These are phyloP conservation scores for Takifugu ocellatus DNA, from an alignment of 2,797 vertebrate species.

Conservation along the genomic window DNA sequence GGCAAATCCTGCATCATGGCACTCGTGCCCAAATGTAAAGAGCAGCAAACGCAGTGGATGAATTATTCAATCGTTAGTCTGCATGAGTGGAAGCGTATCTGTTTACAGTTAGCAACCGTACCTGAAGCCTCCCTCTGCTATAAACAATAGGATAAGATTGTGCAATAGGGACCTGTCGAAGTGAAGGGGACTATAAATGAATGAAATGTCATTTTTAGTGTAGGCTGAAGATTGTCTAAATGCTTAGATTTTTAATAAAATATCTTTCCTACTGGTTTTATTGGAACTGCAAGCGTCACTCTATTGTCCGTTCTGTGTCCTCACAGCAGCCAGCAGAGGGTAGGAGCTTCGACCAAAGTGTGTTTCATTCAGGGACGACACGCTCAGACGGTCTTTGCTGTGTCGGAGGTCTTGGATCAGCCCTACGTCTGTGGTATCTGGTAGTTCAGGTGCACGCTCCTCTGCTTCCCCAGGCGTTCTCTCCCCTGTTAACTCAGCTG, in stretches of 20 bases:
- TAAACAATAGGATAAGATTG: slow-evolving; percentile 43
- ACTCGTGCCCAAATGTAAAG: slow-evolving; percentile 29
- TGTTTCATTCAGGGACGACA: slow-evolving; percentile 56
- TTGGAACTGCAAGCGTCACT: background rate
- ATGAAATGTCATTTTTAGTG: background rate
- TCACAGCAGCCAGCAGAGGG: slow-evolving; percentile 51
- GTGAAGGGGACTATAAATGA: background rate
- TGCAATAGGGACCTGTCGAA: slow-evolving; percentile 17
- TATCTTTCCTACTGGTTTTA: background rate
- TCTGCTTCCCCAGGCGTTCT: slow-evolving; percentile 9
- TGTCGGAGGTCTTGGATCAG: slow-evolving; percentile 50
- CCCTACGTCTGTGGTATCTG: slow-evolving; percentile 20
- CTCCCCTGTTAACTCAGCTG: background rate
- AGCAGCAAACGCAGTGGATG: slow-evolving; percentile 51
- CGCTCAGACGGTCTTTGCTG: slow-evolving; percentile 56
- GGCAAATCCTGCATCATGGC: slow-evolving; percentile 13
- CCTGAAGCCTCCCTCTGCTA: slow-evolving; percentile 46
- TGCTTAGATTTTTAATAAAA: background rate
- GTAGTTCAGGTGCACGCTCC: slow-evolving; percentile 16
- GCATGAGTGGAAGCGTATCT: slow-evolving; percentile 58
- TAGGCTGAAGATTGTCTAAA: slow-evolving; percentile 23
- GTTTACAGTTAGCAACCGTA: slow-evolving; percentile 63
- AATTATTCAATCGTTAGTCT: slow-evolving; percentile 74
- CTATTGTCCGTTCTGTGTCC: slow-evolving; percentile 61
- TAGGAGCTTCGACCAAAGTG: slow-evolving; percentile 59